Conservation (phyloP, 2,888 invertebrate genomes). For the Eupithecia exiguata region DNA sequence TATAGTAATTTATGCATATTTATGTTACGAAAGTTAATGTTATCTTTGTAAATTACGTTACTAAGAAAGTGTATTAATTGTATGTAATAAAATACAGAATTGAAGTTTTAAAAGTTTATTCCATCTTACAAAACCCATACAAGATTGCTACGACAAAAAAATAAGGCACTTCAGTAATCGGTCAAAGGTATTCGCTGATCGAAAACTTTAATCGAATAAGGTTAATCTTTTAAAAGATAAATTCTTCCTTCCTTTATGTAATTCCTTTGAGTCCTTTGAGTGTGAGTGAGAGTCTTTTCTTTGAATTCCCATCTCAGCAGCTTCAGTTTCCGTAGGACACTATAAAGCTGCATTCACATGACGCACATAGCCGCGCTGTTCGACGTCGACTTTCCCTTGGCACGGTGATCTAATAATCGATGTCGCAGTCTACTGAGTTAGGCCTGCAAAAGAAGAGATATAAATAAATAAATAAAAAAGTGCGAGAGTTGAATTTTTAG, state of each 20-base stretch:
- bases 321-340: background rate
- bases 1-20: too few species aligned
- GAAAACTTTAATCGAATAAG: background rate
- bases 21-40: background rate
- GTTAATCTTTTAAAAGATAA: background rate
- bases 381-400: background rate
- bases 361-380: background rate
- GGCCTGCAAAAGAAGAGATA: background rate
- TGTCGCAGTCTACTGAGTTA: background rate
- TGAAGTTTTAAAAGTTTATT: background rate
- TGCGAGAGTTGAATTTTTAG: too few species aligned
- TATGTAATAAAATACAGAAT: background rate
- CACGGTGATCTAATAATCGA: background rate
- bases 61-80: background rate
- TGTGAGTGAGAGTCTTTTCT: background rate
- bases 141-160: background rate
- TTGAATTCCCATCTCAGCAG: background rate
- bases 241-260: background rate
- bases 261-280: too few species aligned
- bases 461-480: too few species aligned
- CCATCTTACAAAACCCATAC: background rate
- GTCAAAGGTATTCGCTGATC: background rate
- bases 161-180: background rate
- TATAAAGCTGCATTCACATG: background rate
- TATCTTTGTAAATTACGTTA: background rate